Evolutionary conservation across 1,140 invertebrate genomes (phyloP), one percentile per base, ranked within the genome.

Genomic region (Ylistrum balloti): DNA sequence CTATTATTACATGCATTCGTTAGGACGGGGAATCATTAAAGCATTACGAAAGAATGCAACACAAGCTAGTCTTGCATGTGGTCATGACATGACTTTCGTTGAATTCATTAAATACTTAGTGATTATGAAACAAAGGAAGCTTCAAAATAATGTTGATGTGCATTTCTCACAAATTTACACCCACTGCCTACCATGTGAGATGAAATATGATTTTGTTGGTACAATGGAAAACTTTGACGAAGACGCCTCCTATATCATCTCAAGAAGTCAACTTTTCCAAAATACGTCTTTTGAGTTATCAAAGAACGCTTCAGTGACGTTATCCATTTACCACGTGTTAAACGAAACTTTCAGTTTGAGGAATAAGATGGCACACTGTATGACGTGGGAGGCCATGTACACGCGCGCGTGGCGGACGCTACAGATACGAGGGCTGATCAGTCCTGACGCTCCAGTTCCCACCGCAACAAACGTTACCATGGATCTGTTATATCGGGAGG

Each of bases 121-220:
- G 56, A 17, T 0, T 28, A 74, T 74, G 56, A n/a, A 74, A n/a
- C 56, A 74, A 74, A 74, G 56, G 28, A n/a, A 74, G 2, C 56
- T n/a, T 74, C 56, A 74, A n/a, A n/a, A 17, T 17, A 28, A 17
- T 2, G 17, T 74, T 28, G 56, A 74, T n/a, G 56, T 74, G 1
- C 56, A 74, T 74, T 74, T 74, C n/a, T 74, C 56, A 74, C 56
- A 74, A 74, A 74, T 74, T 2, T 74, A 74, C 56, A 28, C 56
- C 1, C 56, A 74, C 11, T 74, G 56, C 28, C 28, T 74, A 74
- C 56, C 56, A 28, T 74, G 56, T 28, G 56, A 74, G 22, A 0
- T 74, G n/a, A 74, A 74, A 28, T 74, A 74, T 74, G 56, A 74
- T 11, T 74, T 5, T 11, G 11, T 74, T 17, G 56, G 56, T 74